Evolutionary conservation across 2,113 vertebrate species (phyloP).

Genomic region (Rynchops niger): DNA sequence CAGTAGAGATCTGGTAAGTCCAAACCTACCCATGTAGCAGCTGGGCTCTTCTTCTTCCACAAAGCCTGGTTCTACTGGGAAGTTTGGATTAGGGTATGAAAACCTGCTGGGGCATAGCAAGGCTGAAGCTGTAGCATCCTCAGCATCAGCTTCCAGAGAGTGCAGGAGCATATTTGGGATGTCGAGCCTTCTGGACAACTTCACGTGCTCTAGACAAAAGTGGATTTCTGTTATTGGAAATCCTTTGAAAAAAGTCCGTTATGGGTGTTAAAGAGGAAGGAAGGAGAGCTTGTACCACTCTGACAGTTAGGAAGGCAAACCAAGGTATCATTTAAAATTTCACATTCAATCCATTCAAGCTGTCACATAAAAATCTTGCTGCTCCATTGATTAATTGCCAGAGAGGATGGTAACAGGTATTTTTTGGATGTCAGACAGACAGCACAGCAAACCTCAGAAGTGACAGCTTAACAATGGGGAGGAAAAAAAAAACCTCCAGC

Average conservation of each 20-base stretch:
- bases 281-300: neutral
- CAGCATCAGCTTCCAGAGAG: neutral
- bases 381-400: neutral
- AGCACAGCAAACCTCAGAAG: constrained; percentile 2
- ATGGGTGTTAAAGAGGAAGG: constrained; percentile 15
- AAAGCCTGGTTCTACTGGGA: neutral
- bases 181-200: neutral
- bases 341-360: neutral
- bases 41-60: neutral
- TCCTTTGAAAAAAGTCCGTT: neutral
- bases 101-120: neutral
- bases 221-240: constrained; percentile 29
- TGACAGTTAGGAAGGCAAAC: neutral
- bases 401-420: neutral
- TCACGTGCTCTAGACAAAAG: neutral
- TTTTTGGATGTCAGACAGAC: neutral
- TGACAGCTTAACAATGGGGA: neutral
- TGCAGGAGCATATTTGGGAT: neutral
- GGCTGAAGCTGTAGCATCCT: neutral
- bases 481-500: neutral
- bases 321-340: neutral
- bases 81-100: neutral
- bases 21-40: neutral
- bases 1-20: neutral
- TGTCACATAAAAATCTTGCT: neutral